Conservation (phyloP, 2,888 invertebrate genomes). For the Eupithecia subfuscata region DNA sequence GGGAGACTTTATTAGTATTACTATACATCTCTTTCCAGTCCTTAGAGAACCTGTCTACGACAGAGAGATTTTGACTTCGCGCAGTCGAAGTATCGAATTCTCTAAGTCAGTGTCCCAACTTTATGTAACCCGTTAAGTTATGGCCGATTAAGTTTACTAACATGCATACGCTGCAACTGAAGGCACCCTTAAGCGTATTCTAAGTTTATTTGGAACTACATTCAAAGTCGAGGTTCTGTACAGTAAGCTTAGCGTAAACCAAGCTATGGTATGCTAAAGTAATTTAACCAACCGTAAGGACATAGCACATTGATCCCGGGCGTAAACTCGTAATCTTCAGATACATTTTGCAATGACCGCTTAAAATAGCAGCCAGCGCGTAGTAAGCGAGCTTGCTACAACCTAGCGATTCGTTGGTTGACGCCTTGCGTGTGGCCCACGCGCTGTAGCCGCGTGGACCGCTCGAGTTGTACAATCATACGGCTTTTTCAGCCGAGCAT, state of each 20-base stretch:
- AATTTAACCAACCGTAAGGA: not conserved
- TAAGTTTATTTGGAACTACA: not conserved
- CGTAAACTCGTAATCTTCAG: not conserved
- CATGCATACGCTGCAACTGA: not conserved
- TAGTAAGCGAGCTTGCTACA: not conserved
- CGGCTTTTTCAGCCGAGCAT: not conserved
- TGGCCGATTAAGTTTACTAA: not conserved
- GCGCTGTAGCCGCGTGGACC: not conserved
- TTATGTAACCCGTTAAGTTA: not conserved
- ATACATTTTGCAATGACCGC: not conserved
- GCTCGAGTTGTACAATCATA: not conserved
- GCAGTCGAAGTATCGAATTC: conserved; percentile 2
- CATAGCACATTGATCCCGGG: not conserved
- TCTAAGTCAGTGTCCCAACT: not conserved
- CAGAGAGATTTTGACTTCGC: not conserved
- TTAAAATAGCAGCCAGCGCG: not conserved
- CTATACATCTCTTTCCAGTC: too few species aligned
- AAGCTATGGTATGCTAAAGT: not conserved
- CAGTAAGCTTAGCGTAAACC: not conserved
- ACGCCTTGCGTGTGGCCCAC: not conserved
- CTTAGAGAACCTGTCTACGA: not conserved
- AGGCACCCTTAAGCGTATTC: not conserved
- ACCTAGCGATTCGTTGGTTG: not conserved
- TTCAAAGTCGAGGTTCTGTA: not conserved
- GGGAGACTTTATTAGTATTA: too few species aligned